Evolutionary conservation across 2,888 invertebrate genomes (phyloP).

Genomic region (Dryocosmus kuriphilus): DNA sequence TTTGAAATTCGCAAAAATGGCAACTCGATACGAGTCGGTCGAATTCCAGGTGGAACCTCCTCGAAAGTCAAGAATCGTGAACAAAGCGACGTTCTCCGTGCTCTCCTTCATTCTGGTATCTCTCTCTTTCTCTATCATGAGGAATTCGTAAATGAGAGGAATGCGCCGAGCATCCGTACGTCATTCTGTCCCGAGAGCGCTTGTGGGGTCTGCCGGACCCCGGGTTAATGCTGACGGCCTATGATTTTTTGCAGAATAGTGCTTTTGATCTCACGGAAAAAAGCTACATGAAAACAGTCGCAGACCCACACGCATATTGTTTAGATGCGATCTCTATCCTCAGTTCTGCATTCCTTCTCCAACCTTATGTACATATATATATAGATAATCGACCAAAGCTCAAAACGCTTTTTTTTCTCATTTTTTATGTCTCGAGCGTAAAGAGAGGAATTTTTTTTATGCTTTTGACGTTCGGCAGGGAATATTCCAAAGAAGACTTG

Average conservation of each 20-base stretch:
- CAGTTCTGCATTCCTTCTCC: constrained; percentile 1
- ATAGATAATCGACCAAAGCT: constrained; percentile 6
- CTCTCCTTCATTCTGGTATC: constrained; percentile 37
- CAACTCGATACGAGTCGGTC: constrained; percentile 52
- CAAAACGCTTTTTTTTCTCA: constrained; percentile 15
- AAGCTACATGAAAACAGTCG: constrained; percentile 48
- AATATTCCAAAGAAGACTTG: neutral
- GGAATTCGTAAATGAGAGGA: constrained; percentile 67
- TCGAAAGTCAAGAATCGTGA: constrained; percentile 40
- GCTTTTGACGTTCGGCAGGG: neutral
- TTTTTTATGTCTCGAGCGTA: constrained; percentile 9
- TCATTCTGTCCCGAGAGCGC: constrained; percentile 64
- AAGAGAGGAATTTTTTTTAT: neutral
- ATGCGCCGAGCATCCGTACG: constrained; percentile 63
- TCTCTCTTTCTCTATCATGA: constrained; percentile 47
- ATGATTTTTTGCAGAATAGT: constrained; percentile 50
- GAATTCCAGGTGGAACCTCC: constrained; percentile 50
- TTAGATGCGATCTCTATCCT: neutral
- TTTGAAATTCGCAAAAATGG: constrained; percentile 54
- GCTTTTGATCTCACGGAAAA: constrained; percentile 57
- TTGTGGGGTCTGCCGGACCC: constrained; percentile 42
- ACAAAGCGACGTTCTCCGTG: constrained; percentile 47
- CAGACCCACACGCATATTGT: constrained; percentile 27
- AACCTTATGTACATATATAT: neutral
- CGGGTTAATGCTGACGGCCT: constrained; percentile 24